Evolutionary conservation across 2,113 vertebrate species (phyloP).

Genomic region (Phaethon lepturus): DNA sequence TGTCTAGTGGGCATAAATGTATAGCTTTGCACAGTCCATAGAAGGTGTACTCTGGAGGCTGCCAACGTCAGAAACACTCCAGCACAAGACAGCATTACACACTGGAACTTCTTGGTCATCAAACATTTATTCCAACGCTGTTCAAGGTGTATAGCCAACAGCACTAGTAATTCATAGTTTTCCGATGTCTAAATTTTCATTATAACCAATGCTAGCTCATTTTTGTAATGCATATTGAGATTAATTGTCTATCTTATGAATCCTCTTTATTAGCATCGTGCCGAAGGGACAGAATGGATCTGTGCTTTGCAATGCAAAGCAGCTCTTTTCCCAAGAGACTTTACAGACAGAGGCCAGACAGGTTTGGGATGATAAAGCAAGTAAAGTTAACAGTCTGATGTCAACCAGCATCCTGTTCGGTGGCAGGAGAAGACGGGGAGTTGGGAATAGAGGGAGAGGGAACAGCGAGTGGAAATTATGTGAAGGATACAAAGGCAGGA

Average conservation of each 20-base stretch:
- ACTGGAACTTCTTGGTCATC: not conserved
- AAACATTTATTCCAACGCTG: not conserved
- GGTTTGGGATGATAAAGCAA: not conserved
- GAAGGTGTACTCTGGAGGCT: not conserved
- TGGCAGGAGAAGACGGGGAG: not conserved
- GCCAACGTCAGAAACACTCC: not conserved
- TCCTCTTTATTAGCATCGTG: not conserved
- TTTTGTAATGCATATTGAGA: not conserved
- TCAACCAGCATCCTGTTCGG: not conserved
- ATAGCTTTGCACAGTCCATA: not conserved
- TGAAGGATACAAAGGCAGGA: not conserved
- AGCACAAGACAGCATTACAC: not conserved
- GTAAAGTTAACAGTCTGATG: not conserved
- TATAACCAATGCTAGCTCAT: not conserved
- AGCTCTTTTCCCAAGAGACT: not conserved
- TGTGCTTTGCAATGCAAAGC: not conserved
- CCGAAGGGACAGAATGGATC: not conserved
- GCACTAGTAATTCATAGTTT: not conserved
- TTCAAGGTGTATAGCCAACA: not conserved
- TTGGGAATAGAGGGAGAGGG: not conserved
- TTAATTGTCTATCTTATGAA: not conserved
- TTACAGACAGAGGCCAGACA: not conserved
- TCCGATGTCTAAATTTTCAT: not conserved
- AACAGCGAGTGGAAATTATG: not conserved
- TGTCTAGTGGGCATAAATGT: not conserved